phyloP scores from a whole-genome alignment of 1,140 invertebrate genomes.

The Drosophila orena region DNA sequence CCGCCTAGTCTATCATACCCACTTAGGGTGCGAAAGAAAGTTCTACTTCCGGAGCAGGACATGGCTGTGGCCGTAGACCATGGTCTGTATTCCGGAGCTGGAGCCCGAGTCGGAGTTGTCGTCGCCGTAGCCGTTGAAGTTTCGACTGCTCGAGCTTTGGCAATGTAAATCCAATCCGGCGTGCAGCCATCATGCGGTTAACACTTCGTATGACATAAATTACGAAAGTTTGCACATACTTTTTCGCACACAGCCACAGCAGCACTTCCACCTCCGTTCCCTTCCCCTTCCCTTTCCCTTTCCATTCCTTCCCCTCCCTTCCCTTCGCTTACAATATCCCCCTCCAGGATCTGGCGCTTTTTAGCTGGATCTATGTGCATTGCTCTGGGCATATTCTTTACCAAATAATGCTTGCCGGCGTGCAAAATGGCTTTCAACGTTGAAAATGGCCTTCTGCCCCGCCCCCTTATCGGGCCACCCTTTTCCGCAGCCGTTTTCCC shows the following conservation, averaged over 20 bases:
- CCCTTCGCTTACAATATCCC: not conserved
- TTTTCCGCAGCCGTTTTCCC: not conserved
- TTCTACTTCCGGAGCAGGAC: conserved; percentile 39
- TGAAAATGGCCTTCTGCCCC: conserved; percentile 21
- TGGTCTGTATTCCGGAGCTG: conserved; percentile 12
- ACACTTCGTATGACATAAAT: conserved; percentile 83
- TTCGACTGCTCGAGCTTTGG: conserved; percentile 68
- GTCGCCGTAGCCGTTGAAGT: conserved; percentile 58
- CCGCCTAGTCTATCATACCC: not conserved
- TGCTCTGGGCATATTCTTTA: conserved; percentile 71
- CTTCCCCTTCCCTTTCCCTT: not conserved
- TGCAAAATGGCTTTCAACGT: conserved; percentile 75
- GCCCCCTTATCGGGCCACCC: not conserved
- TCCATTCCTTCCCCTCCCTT: not conserved
- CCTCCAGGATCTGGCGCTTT: not conserved
- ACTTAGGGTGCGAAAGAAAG: conserved; percentile 1
- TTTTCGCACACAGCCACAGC: conserved; percentile 68
- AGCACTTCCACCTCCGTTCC: conserved; percentile 5
- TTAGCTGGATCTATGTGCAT: conserved; percentile 53
- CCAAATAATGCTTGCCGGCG: conserved; percentile 65
- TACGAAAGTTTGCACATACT: conserved; percentile 82
- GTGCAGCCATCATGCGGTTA: conserved; percentile 83
- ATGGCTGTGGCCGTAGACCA: conserved; percentile 15
- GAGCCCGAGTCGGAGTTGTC: conserved; percentile 20
- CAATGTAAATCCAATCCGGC: conserved; percentile 83